Evolutionary conservation across 2,797 vertebrate species (phyloP), one percentile per base, ranked within the genome.

Genomic region (Arrhamphus sclerolepis): DNA sequence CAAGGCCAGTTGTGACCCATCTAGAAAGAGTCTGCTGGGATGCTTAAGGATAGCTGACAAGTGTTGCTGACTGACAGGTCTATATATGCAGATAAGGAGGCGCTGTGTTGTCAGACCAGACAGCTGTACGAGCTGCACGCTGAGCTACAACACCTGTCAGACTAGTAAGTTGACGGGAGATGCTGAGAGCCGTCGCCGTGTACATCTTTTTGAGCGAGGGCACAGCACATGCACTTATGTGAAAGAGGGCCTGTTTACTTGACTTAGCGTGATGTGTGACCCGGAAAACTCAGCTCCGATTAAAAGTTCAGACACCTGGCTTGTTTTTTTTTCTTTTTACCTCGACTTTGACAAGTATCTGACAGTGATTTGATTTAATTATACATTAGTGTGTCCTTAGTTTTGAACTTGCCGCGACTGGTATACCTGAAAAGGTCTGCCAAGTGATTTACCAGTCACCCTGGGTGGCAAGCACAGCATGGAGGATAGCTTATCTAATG

Each of bases 111-210:
- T 86, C 79, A 69, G 76, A 19, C 43, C n/a, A 65, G 68, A 85
- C 81, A 80, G 77, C 77, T 84, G 77, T 53, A 72, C 46, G 71
- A 70, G 72, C 28, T 16, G 21, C 66, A 75, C 7, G 49, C 77
- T 66, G 64, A 74, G 67, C 57, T n/a, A 56, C 65, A 75, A 81
- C 75, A 80, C 72, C 83, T 80, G 81, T 81, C 86, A 81, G 75
- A 31, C 49, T 16, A 63, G 60, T 66, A 63, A 44, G 54, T 1
- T 28, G 46, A 56, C 56, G 55, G 55, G 11, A 22, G 39, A 55
- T 62, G 73, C 46, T 29, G 62, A 69, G 58, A 41, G 50, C 68
- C 56, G 72, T 75, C 70, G 59, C 66, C 43, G 20, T 29, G 56
- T 31, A 61, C 34, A 46, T 62, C 47, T 68, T 60, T 58, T 52